A percentile compares a stretch with the other conserved stretches of the same genome.
These are phyloP conservation scores for Paramormyrops hopkinsi DNA, from an alignment of 2,797 vertebrate genomes.

Conservation along the genomic window DNA sequence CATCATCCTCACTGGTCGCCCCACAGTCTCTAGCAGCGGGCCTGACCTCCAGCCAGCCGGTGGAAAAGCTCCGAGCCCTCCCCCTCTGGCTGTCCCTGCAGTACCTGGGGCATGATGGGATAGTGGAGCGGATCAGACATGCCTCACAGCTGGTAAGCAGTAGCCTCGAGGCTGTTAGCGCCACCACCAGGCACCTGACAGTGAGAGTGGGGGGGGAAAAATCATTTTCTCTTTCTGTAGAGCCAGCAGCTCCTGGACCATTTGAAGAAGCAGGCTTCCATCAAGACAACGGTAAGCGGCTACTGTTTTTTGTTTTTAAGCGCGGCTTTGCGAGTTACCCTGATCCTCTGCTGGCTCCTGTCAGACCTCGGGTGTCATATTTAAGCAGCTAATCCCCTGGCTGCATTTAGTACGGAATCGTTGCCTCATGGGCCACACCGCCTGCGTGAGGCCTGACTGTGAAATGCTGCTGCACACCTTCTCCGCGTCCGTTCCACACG, in stretches of 20 bases:
- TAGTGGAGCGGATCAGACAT: conserved; percentile 79
- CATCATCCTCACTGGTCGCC: background rate
- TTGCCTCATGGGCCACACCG: background rate
- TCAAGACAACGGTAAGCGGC: conserved; percentile 80
- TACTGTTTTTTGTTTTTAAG: background rate
- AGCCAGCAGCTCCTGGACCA: conserved; percentile 81
- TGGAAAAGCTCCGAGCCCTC: conserved; percentile 85
- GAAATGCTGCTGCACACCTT: background rate
- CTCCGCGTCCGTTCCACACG: no score
- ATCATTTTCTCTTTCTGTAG: conserved; percentile 53
- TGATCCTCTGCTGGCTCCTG: background rate
- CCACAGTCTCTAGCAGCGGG: conserved; percentile 83
- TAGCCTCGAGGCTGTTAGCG: background rate
- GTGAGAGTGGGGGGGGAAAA: background rate
- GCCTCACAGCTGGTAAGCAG: conserved; percentile 74
- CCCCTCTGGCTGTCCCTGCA: conserved; percentile 95
- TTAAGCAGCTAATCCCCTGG: background rate
- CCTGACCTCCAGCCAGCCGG: conserved; percentile 81
- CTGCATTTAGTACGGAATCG: background rate
- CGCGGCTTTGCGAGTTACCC: background rate
- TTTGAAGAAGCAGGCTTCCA: conserved; percentile 74
- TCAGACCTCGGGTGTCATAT: background rate
- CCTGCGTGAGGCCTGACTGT: background rate
- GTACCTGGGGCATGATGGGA: conserved; percentile 83
- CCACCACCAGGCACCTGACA: background rate